phyloP scores from a whole-genome alignment of 2,113 vertebrate species.

The Hiodon alosoides region DNA sequence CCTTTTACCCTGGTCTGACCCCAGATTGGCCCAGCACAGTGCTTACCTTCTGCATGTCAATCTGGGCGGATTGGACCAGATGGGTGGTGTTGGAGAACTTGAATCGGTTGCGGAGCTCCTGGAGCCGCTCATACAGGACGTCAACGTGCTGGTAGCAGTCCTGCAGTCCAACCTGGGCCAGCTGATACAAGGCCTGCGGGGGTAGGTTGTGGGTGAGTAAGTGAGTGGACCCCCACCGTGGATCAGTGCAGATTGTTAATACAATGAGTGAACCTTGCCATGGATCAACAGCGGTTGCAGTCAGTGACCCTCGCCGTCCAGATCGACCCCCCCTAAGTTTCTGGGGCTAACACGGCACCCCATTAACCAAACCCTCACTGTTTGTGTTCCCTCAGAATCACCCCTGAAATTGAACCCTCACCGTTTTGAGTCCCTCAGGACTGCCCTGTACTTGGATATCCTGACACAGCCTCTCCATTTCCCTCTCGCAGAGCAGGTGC shows the following conservation, averaged over 20 bases:
- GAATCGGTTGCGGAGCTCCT: conserved; percentile 72
- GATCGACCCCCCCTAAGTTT: too few species aligned
- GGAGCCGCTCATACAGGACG: conserved; percentile 65
- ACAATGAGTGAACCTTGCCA: too few species aligned
- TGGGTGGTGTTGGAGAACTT: conserved; percentile 63
- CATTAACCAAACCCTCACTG: too few species aligned
- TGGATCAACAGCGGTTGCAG: too few species aligned
- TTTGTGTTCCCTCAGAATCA: too few species aligned
- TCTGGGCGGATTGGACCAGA: conserved; percentile 71
- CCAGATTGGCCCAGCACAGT: background rate
- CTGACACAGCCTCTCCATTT: conserved; percentile 68
- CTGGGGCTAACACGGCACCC: too few species aligned
- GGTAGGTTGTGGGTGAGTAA: background rate
- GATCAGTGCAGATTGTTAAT: background rate
- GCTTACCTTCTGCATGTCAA: conserved; percentile 75
- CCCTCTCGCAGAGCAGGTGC: conserved; percentile 66
- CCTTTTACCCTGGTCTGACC: background rate
- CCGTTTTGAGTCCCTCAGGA: conserved; percentile 61
- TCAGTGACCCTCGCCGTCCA: too few species aligned
- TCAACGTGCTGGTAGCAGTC: conserved; percentile 67
- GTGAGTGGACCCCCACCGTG: background rate
- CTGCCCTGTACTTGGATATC: conserved; percentile 56
- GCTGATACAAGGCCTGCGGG: conserved; percentile 54
- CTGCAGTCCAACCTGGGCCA: conserved; percentile 66
- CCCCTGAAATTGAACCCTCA: conserved; percentile 34